These are phyloP conservation scores for Pseudococcus jackbeardsleyi DNA, from an alignment of 2,888 invertebrate genomes.

Conservation along the genomic window DNA sequence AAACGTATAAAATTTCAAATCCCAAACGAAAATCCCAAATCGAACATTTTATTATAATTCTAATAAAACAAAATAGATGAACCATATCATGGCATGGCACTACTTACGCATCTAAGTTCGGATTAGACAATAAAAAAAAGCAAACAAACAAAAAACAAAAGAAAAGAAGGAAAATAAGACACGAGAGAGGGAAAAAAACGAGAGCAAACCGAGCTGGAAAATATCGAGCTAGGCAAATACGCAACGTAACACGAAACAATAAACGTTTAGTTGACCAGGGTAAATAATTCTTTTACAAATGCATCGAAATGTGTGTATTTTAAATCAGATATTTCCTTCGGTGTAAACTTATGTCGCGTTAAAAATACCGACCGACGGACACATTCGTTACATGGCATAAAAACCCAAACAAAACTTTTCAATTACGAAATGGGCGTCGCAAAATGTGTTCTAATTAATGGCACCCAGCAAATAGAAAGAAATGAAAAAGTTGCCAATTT, in stretches of 20 bases:
- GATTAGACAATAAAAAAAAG: neutral
- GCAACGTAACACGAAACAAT: constrained; percentile 4
- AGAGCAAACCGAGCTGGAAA: neutral
- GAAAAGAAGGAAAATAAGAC: neutral
- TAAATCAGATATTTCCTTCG: constrained; percentile 33
- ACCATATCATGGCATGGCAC: neutral
- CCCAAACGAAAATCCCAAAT: neutral
- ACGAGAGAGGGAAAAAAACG: no score
- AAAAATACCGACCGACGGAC: constrained; percentile 24
- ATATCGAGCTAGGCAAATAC: neutral
- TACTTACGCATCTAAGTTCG: neutral
- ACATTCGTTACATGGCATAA: constrained; percentile 45
- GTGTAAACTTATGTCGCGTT: neutral
- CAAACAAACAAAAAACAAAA: neutral
- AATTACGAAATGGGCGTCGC: constrained; percentile 52
- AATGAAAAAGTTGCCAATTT: constrained; percentile 53
- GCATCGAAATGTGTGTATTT: constrained; percentile 16
- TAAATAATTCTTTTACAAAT: constrained; percentile 22
- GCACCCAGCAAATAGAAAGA: constrained; percentile 41
- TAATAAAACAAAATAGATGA: constrained; percentile 10
- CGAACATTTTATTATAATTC: constrained; percentile 8
- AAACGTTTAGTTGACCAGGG: constrained; percentile 4
- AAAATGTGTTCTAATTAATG: constrained; percentile 52
- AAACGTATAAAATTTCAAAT: neutral
- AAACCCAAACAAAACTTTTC: constrained; percentile 46